Conservation (phyloP, 2,113 vertebrate species). For the Proteles cristata region DNA sequence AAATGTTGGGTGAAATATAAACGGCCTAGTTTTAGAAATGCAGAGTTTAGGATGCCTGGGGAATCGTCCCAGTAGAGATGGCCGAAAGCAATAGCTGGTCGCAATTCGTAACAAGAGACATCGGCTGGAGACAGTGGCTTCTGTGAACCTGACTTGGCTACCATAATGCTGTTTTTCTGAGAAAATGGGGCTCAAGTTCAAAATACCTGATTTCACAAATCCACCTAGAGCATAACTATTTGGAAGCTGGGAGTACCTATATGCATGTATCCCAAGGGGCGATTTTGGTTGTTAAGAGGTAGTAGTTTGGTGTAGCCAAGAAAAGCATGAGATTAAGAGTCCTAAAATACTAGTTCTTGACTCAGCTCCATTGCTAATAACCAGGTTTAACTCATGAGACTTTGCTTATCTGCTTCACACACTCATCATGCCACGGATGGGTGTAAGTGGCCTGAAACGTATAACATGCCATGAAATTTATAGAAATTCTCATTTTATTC, state of each 20-base stretch:
- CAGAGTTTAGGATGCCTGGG: background rate
- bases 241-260: background rate
- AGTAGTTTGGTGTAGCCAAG: background rate
- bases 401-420: background rate
- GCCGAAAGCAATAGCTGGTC: background rate
- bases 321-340: background rate
- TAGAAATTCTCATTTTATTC: background rate
- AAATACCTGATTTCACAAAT: background rate
- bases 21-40: background rate
- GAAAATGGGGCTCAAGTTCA: background rate
- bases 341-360: background rate
- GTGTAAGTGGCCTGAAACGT: background rate
- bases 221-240: background rate
- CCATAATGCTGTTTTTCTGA: background rate
- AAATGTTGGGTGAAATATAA: background rate
- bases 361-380: background rate
- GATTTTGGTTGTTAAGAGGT: background rate
- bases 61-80: background rate
- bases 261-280: background rate
- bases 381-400: background rate
- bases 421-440: background rate
- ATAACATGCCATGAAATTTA: background rate
- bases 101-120: background rate
- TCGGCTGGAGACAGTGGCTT: background rate
- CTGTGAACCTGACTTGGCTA: background rate